Evolutionary conservation across 2,888 invertebrate species (phyloP), one percentile per base, ranked within the genome.

Genomic region (Caenorhabditis sulstoni): DNA sequence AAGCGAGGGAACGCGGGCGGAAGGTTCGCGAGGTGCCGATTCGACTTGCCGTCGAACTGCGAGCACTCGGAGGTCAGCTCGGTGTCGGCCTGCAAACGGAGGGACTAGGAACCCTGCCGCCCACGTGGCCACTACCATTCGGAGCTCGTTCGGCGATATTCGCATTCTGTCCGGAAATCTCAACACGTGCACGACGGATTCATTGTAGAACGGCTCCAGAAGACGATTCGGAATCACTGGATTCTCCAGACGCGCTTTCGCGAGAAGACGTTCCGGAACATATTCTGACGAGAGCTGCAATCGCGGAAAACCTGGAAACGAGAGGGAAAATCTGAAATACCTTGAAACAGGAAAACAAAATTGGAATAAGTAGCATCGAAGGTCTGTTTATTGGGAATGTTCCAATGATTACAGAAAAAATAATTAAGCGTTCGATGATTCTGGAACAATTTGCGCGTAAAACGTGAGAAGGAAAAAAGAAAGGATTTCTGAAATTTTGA

Each of bases 151-250:
- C n/a, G n/a, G n/a, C n/a, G n/a, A n/a, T n/a, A n/a, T n/a, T n/a
- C n/a, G n/a, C n/a, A 70, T 70, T 55, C 44, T 61, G 11, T 29
- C 7, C 29, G 29, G 29, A 7, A 29, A 29, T 29, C 29, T 3
- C n/a, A 53, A 8, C 20, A 70, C 44, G 29, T 71, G 71, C 4
- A 39, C 71, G 16, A 71, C 57, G 1, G 71, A 71, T 20, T 71
- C 57, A 4, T 49, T 39, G 11, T 39, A 14, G 3, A 8, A 22
- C 7, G 71, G 71, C 14, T 29, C 16, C 14, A 62, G 35, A n/a
- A 71, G 50, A 9, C 71, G 62, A 37, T 71, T 64, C n/a, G 71
- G 71, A 47, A 71, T 62, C 3, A 20, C 47, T 1, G 62, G 62
- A n/a, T 55, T 55, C 47, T 71, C 70, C 14, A 5, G 16, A 8